Evolutionary conservation across 2,888 invertebrate genomes (phyloP).

Genomic region (Andrena dorsata): DNA sequence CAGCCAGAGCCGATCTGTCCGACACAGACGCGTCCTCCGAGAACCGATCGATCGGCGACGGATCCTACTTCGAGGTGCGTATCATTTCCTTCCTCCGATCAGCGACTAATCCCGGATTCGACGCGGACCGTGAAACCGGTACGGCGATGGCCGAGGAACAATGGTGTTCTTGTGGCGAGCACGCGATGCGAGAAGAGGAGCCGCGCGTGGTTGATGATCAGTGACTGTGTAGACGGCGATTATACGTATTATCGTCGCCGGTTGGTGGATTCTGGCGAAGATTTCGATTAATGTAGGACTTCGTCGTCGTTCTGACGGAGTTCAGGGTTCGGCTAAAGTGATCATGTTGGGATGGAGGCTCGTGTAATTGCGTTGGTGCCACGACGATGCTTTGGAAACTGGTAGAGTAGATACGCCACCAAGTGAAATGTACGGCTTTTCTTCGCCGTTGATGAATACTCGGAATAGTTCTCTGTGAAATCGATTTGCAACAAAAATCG

Average conservation of each 20-base stretch:
- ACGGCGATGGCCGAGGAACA: conserved; percentile 36
- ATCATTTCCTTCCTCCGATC: background rate
- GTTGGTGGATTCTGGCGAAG: too few species aligned
- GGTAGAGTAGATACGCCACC: too few species aligned
- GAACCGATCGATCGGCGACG: conserved; percentile 82
- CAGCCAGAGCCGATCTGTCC: conserved; percentile 73
- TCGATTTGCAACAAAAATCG: too few species aligned
- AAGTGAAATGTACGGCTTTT: too few species aligned
- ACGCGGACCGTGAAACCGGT: conserved; percentile 35
- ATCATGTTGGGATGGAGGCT: too few species aligned
- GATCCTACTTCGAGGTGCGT: conserved; percentile 84
- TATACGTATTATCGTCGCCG: background rate
- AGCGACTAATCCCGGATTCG: background rate
- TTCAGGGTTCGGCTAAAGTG: too few species aligned
- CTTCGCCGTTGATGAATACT: too few species aligned
- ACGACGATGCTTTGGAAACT: too few species aligned
- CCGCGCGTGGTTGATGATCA: background rate
- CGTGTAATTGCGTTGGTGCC: too few species aligned
- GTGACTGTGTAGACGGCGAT: conserved; percentile 6
- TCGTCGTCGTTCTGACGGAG: too few species aligned
- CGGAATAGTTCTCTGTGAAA: too few species aligned
- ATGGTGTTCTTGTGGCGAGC: conserved; percentile 26
- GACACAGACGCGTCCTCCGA: conserved; percentile 83
- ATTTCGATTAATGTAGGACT: too few species aligned
- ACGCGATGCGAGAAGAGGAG: background rate